Base-by-base conservation (phyloP, 2,888 invertebrate genomes). In the Leptinotarsa haldemani region DNA sequence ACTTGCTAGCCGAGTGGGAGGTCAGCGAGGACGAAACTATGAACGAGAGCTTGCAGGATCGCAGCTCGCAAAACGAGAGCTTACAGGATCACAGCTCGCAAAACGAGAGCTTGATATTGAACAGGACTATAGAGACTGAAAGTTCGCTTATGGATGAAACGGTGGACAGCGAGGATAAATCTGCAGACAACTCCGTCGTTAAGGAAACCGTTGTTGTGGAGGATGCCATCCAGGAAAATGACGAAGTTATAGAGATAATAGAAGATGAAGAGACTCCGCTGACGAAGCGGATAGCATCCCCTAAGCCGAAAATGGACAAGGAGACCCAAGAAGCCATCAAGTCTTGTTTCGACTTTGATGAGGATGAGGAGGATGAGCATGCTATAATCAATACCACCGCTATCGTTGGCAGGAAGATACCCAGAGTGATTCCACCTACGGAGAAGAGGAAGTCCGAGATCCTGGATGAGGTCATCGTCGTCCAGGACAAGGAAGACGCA, bases 291-390 rank as follows among this genome's bases (percentile, higher is more conserved):
- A 70, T 30, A 47, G 13, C 16, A 69, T 47, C 46, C 20, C 65
- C 61, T 5, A 46, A 65, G 61, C 22, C 53, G n/a, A 71, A 74
- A 69, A 75, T 70, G 69, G 64, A 73, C 58, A 73, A 72, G 70
- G 64, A 69, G 56, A 72, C 68, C 30, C 74, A 69, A 69, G 80
- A 85, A 65, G 77, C 79, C 48, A 79, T 81, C 67, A 88, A 88
- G 73, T 93, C 94, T 0, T 94, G 94, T 84, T 95, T 94, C 84
- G 95, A 95, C 85, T 95, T 95, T 84, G 92, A 93, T 79, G 92
- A 92, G 68, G 94, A 94, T 76, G 94, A 94, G 79, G 92, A 93
- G 83, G 91, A 81, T 89, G 91, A 93, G 83, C 90, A 80, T 89
- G 90, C 88, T 89, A 87, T 90, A 72, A 90, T 80, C 89, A 88